These are phyloP conservation scores for Oeneis ivallda DNA, from an alignment of 2,888 invertebrate genomes.

Conservation along the genomic window DNA sequence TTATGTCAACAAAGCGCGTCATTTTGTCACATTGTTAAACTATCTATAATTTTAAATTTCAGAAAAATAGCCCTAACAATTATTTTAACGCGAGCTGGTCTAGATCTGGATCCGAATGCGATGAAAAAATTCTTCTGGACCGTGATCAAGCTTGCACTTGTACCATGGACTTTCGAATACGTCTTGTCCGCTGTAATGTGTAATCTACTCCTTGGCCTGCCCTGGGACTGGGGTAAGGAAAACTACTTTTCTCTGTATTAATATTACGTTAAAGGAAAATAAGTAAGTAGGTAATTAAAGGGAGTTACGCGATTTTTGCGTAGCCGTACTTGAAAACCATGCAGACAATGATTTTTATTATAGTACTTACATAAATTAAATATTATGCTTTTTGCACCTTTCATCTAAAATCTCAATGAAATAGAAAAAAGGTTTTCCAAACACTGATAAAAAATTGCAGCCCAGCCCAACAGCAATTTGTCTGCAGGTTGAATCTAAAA, in stretches of 20 bases:
- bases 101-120: constrained; percentile 94
- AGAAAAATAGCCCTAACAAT: constrained; percentile 96
- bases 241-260: not conserved
- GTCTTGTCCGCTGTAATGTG: constrained; percentile 85
- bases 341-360: too few relatives aligned
- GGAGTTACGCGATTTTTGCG: too few relatives aligned
- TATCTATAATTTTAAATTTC: constrained; percentile 52
- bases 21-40: not conserved
- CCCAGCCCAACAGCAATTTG: not conserved
- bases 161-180: constrained; percentile 93
- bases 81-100: constrained; percentile 94
- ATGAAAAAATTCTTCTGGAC: constrained; percentile 91
- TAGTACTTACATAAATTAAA: too few relatives aligned
- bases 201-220: constrained; percentile 88
- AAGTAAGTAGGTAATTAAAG: too few relatives aligned
- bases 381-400: too few relatives aligned
- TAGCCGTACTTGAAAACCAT: too few relatives aligned
- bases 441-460: too few relatives aligned
- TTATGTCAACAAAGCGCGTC: not conserved
- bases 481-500: not conserved
- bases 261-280: too few relatives aligned
- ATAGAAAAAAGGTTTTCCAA: too few relatives aligned
- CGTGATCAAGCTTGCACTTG: constrained; percentile 90
- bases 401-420: too few relatives aligned
- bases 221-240: constrained; percentile 89